phyloP scores from a whole-genome alignment of 2,797 vertebrate species.

The Onychomys torridus region DNA sequence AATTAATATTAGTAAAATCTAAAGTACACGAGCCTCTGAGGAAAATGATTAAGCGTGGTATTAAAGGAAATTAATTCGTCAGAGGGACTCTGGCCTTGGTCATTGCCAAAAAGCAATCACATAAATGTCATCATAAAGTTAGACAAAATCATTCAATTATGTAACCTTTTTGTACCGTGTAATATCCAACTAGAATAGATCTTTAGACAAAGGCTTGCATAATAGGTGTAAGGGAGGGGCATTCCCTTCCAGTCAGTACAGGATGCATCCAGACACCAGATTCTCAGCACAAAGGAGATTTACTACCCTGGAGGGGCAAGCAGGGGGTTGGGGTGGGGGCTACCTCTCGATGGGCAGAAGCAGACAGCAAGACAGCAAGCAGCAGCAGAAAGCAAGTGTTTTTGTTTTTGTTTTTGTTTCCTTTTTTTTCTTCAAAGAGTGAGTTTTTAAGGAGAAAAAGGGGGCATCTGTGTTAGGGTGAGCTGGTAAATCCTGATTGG shows the following conservation, averaged over 20 bases:
- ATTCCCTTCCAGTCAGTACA: neutral
- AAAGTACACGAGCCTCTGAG: slow-evolving; percentile 56
- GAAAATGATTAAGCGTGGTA: slow-evolving; percentile 55
- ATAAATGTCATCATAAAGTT: slow-evolving; percentile 76
- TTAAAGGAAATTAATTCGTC: slow-evolving; percentile 76
- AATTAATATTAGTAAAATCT: slow-evolving; percentile 72
- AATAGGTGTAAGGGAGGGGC: neutral
- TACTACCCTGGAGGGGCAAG: neutral
- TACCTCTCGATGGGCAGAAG: neutral
- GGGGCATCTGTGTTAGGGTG: neutral
- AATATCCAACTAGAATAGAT: slow-evolving; percentile 43
- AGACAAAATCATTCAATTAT: slow-evolving; percentile 70
- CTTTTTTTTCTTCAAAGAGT: neutral
- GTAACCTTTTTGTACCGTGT: slow-evolving; percentile 71
- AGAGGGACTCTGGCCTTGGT: slow-evolving; percentile 48
- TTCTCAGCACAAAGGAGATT: neutral
- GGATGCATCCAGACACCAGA: neutral
- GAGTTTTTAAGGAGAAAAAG: neutral
- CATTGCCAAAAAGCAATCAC: slow-evolving; percentile 61
- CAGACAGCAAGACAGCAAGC: neutral
- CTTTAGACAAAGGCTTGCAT: slow-evolving; percentile 14
- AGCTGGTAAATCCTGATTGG: neutral
- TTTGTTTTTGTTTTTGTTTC: too few species aligned
- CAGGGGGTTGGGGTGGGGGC: neutral
- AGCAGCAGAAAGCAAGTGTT: neutral